These are phyloP conservation scores for Siniperca knerii DNA, from an alignment of 2,113 vertebrate species.

Conservation along the genomic window DNA sequence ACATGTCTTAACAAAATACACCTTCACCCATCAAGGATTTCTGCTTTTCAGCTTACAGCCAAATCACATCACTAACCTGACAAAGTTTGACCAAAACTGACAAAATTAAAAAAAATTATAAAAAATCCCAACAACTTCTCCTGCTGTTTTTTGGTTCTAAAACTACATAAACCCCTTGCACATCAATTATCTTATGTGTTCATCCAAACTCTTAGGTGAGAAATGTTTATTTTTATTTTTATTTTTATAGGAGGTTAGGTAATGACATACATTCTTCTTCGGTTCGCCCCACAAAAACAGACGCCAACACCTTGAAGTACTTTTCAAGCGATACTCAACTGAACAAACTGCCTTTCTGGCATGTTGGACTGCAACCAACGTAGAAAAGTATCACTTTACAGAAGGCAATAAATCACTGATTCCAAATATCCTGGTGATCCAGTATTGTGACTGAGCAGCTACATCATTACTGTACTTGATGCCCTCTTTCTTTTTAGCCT, in stretches of 20 bases:
- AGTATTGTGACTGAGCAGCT: not conserved
- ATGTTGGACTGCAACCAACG: not conserved
- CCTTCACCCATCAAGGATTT: not conserved
- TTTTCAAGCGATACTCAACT: conserved; percentile 24
- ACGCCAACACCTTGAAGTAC: not conserved
- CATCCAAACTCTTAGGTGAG: not conserved
- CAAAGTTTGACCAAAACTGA: not conserved
- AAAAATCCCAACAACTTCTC: no score
- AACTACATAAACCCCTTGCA: not conserved
- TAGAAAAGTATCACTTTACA: not conserved
- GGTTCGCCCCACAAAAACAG: not conserved
- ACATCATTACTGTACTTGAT: not conserved
- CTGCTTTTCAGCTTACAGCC: not conserved
- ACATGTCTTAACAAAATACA: not conserved
- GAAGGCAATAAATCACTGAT: not conserved
- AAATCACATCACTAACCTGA: not conserved
- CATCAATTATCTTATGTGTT: not conserved
- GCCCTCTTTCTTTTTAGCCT: not conserved
- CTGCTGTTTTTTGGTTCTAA: not conserved
- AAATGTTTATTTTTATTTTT: not conserved
- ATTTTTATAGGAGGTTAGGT: not conserved
- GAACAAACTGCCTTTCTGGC: conserved; percentile 30
- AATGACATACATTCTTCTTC: conserved; percentile 29
- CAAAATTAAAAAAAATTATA: no score
- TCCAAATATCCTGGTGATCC: conserved; percentile 45